Conservation (phyloP, 2,888 invertebrate genomes). For the Polyommatus icarus region DNA sequence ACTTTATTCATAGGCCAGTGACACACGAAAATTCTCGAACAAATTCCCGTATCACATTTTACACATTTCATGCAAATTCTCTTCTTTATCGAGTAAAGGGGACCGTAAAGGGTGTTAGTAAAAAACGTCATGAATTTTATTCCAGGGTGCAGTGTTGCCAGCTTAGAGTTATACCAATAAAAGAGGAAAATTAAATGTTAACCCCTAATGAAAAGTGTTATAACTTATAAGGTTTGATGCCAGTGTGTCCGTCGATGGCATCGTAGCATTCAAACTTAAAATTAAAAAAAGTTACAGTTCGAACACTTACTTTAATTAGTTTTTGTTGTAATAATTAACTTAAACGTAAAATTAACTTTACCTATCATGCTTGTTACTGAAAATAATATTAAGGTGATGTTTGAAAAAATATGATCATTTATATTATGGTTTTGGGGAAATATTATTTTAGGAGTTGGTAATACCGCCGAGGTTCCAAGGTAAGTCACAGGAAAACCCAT, state of each 20-base stretch:
- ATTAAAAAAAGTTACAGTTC: too few relatives aligned
- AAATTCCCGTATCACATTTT: conserved; percentile 20
- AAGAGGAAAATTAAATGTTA: too few relatives aligned
- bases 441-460: background rate
- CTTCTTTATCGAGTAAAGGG: conserved; percentile 6
- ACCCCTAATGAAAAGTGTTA: too few relatives aligned
- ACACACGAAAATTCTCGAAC: background rate
- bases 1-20: background rate
- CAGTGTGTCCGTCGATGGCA: too few relatives aligned
- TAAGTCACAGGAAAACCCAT: conserved; percentile 11
- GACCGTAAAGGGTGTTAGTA: conserved; percentile 3
- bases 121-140: conserved; percentile 11
- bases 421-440: background rate
- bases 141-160: background rate
- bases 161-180: background rate
- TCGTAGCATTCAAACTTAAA: too few relatives aligned
- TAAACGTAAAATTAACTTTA: too few relatives aligned
- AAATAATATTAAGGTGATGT: too few relatives aligned
- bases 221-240: too few relatives aligned
- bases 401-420: too few relatives aligned
- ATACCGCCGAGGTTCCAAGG: background rate
- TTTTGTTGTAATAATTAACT: too few relatives aligned
- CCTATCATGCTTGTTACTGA: too few relatives aligned
- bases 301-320: too few relatives aligned
- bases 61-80: conserved; percentile 13